Evolutionary conservation across 2,888 invertebrate species (phyloP).

Genomic region (Aelia acuminata): DNA sequence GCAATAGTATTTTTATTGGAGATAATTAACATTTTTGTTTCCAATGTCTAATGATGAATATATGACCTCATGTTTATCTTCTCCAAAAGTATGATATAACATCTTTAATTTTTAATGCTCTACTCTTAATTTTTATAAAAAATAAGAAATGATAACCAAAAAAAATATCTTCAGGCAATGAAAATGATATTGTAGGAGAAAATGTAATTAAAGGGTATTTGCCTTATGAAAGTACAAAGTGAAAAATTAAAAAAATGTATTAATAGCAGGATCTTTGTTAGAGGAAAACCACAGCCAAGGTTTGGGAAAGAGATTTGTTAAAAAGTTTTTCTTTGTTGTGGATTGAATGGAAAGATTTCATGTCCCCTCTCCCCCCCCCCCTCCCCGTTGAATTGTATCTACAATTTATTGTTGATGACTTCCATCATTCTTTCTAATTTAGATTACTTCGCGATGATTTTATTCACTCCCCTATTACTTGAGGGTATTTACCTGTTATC

Average conservation of each 20-base stretch:
- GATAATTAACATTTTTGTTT: too few relatives aligned
- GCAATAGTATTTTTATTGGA: too few relatives aligned
- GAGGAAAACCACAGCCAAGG: background rate
- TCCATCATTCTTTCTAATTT: background rate
- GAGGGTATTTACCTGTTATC: too few relatives aligned
- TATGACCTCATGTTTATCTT: too few relatives aligned
- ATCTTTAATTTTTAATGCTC: too few relatives aligned
- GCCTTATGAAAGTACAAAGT: background rate
- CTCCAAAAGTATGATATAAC: too few relatives aligned
- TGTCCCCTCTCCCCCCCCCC: background rate
- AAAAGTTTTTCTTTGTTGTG: conserved; percentile 34
- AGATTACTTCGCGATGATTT: background rate
- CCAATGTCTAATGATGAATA: too few relatives aligned
- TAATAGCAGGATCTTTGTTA: background rate
- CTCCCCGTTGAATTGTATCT: background rate
- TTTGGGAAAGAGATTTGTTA: conserved; percentile 17
- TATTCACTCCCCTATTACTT: too few relatives aligned
- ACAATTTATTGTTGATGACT: background rate
- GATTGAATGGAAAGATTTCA: conserved; percentile 14
- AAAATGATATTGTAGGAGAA: background rate
- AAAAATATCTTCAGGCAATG: background rate
- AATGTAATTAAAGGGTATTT: background rate
- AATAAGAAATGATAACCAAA: background rate
- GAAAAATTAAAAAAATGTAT: background rate
- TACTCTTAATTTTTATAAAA: background rate